Evolutionary conservation across 2,797 vertebrate species (phyloP).

Genomic region (Falco naumanni): DNA sequence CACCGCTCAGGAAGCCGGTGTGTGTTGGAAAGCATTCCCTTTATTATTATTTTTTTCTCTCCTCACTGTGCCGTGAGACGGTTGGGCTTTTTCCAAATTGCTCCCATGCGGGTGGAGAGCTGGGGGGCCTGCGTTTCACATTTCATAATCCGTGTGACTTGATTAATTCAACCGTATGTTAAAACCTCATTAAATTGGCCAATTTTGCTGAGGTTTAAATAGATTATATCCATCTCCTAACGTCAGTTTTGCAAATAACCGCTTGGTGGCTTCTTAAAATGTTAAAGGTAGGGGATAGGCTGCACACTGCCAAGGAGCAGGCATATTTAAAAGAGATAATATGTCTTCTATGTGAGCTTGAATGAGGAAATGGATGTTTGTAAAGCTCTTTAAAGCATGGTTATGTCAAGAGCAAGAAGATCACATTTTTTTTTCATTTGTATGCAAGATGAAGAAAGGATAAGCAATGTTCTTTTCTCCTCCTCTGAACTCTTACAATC

Average conservation of each 20-base stretch:
- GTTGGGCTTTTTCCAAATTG: not conserved
- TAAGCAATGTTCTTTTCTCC: not conserved
- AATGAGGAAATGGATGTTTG: slow-evolving; percentile 43
- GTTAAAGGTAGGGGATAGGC: slow-evolving; percentile 1
- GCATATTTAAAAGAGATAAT: slow-evolving; percentile 36
- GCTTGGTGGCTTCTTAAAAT: slow-evolving; percentile 26
- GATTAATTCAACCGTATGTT: not conserved
- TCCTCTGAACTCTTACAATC: not conserved
- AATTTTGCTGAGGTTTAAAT: slow-evolving; percentile 38
- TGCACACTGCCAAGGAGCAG: slow-evolving; percentile 41
- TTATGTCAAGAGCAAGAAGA: slow-evolving; percentile 47
- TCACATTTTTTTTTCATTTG: slow-evolving; percentile 36
- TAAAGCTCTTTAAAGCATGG: slow-evolving; percentile 40
- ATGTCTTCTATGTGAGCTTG: slow-evolving; percentile 29
- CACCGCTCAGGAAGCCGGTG: fast-evolving
- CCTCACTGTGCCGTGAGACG: not conserved
- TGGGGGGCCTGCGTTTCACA: not conserved
- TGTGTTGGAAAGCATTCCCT: not conserved
- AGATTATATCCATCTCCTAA: slow-evolving; percentile 30
- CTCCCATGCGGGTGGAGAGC: not conserved
- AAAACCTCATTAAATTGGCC: not conserved
- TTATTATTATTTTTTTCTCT: not conserved
- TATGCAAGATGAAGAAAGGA: slow-evolving; percentile 42
- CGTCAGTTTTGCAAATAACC: slow-evolving; percentile 32
- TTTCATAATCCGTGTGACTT: not conserved